Evolutionary conservation across 2,797 vertebrate genomes (phyloP).

Genomic region (Hoplostethus mediterraneus): DNA sequence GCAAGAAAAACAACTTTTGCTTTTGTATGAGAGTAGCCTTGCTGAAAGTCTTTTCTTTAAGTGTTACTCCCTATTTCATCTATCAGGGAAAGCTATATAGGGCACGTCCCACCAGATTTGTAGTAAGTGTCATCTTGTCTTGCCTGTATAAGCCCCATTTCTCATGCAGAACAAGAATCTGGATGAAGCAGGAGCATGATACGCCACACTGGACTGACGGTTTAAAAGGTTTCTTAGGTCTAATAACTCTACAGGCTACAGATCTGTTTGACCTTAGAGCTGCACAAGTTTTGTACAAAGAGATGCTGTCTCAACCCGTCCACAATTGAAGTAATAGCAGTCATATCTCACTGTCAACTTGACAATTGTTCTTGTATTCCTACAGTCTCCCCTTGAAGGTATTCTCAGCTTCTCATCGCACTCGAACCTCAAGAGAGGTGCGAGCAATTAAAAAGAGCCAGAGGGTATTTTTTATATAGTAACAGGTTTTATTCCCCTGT

Average conservation of each 20-base stretch:
- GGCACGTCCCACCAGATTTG: slow-evolving; percentile 34
- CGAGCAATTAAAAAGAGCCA: slow-evolving; percentile 83
- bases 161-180: slow-evolving; percentile 14
- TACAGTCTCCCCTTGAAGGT: slow-evolving; percentile 50
- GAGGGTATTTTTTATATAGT: slow-evolving; percentile 81
- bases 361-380: slow-evolving; percentile 41
- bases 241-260: neutral
- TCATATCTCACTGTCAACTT: slow-evolving; percentile 38
- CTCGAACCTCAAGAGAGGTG: slow-evolving; percentile 70
- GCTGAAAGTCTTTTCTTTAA: slow-evolving; percentile 24
- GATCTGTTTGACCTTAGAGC: neutral
- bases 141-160: slow-evolving; percentile 29
- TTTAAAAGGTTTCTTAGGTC: slow-evolving; percentile 22
- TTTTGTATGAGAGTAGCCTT: slow-evolving; percentile 22
- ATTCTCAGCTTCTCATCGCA: slow-evolving; percentile 65
- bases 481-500: slow-evolving; percentile 75
- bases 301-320: neutral
- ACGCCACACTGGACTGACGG: slow-evolving; percentile 1
- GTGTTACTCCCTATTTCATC: slow-evolving; percentile 18
- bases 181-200: slow-evolving; percentile 15
- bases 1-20: slow-evolving; percentile 17
- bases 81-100: slow-evolving; percentile 26
- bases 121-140: slow-evolving; percentile 31
- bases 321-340: slow-evolving; percentile 5
- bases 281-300: neutral